Conservation (phyloP, 2,113 vertebrate genomes). For the Petrocephalus zakoni region DNA sequence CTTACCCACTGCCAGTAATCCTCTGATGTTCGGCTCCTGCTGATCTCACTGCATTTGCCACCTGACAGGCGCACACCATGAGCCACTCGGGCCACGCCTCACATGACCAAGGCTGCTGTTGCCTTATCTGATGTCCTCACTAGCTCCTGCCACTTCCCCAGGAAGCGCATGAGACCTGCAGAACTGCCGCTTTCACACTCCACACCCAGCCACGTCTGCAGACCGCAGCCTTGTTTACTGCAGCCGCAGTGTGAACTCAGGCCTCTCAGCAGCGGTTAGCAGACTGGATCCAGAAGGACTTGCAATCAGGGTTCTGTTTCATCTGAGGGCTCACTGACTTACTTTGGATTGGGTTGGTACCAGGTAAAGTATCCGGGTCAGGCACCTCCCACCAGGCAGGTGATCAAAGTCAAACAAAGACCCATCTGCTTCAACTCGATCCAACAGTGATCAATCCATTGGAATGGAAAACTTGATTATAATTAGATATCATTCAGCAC, state of each 20-base stretch:
- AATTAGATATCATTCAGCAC: not conserved
- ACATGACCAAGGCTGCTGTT: not conserved
- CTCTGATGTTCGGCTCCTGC: not conserved
- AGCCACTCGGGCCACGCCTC: not conserved
- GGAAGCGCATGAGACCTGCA: slow-evolving; percentile 11
- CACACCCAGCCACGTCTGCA: not conserved
- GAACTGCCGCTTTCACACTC: not conserved
- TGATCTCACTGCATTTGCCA: not conserved
- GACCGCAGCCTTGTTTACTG: not conserved
- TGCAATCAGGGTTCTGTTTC: not conserved
- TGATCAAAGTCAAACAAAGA: not conserved
- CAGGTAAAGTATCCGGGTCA: not conserved
- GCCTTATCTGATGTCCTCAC: slow-evolving; percentile 7
- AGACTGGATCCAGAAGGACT: not conserved
- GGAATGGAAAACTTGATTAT: not conserved
- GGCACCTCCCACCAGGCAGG: not conserved
- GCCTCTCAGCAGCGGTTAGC: not conserved
- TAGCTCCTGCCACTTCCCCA: slow-evolving; percentile 5
- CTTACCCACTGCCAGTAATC: not conserved
- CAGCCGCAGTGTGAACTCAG: not conserved
- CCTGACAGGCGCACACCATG: not conserved
- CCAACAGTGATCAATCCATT: not conserved
- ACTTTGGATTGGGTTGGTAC: not conserved
- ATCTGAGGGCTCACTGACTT: not conserved
- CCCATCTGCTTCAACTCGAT: not conserved